Base-by-base conservation (phyloP, 2,888 invertebrate species). In the Baccha elongata region DNA sequence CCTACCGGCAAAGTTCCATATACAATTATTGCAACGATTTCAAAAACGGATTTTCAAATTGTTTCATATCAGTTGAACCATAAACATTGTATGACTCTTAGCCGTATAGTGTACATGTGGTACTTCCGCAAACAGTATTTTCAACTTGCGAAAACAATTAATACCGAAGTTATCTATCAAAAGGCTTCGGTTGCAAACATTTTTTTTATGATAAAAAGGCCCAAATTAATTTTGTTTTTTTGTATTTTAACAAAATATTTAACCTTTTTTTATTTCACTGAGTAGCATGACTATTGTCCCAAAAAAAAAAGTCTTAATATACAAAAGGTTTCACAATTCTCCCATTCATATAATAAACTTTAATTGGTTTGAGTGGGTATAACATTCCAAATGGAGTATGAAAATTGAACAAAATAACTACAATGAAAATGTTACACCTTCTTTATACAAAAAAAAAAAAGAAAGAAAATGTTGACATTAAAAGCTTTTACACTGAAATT, bases 401-500 rank as follows among this genome's bases (percentile, higher is more conserved):
- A 32, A 8, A 5, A 4, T 8, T 32, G 29, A 52, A 8, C 21
- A 23, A 7, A 13, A 48, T 7, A 17, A 21, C 21, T 21, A 46
- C 19, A 46, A 48, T 46, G 8, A 50, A 26, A 26, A 50, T 15
- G 48, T 10, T 3, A 35, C 35, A 8, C n/a, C 26, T 50, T 1
- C 7, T 2, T 26, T 6, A 13, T 11, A 23, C 17, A 48, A 21
- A 8, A 11, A 23, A n/a, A 48, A 48, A 11, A 21, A 23, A 23
- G 2, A 50, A 50, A 29, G 15, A 53, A 55, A 68, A 68, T 29
- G 55, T 44, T 46, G n/a, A 40, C 55, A 68, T 68, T 60, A 69
- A 68, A 68, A 68, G 68, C 68, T 68, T 68, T 68, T 55, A 55
- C 55, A 29, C 52, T 40, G 40, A 17, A 67, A 68, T 73, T 73